These are phyloP conservation scores for Pelusios castaneus DNA, from an alignment of 2,113 vertebrate genomes.

Conservation along the genomic window DNA sequence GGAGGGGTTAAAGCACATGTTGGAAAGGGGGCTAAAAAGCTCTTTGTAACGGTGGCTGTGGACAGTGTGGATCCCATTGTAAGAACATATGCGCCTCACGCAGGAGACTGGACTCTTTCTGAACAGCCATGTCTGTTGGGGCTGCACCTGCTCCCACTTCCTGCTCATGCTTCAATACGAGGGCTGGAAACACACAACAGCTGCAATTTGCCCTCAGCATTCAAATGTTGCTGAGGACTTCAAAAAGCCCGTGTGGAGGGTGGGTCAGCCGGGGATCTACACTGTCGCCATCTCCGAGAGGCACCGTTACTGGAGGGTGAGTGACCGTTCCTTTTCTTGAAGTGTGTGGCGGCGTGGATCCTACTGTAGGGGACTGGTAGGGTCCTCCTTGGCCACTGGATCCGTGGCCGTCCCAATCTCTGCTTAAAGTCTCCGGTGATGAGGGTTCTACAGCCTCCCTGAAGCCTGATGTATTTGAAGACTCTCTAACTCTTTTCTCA, in stretches of 20 bases:
- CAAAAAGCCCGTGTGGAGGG: neutral
- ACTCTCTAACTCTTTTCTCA: neutral
- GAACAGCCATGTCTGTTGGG: neutral
- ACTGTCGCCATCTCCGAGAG: neutral
- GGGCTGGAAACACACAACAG: neutral
- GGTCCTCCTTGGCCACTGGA: too few relatives aligned
- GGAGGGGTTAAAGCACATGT: rapidly evolving
- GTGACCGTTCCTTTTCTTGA: neutral
- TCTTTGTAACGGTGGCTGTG: neutral
- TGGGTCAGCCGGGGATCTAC: neutral
- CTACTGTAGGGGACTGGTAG: neutral
- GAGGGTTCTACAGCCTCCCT: neutral
- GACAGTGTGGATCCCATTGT: neutral
- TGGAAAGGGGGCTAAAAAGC: neutral
- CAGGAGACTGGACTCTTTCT: neutral
- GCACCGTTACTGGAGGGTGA: neutral
- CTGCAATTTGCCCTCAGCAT: neutral
- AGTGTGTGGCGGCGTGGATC: neutral
- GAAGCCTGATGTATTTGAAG: too few relatives aligned
- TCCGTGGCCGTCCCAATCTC: too few relatives aligned
- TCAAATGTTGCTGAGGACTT: neutral
- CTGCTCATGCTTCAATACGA: neutral
- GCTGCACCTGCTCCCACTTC: neutral
- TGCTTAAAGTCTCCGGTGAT: neutral
- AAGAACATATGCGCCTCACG: neutral